phyloP scores from a whole-genome alignment of 1,140 invertebrate genomes.

The Procambarus clarkii region DNA sequence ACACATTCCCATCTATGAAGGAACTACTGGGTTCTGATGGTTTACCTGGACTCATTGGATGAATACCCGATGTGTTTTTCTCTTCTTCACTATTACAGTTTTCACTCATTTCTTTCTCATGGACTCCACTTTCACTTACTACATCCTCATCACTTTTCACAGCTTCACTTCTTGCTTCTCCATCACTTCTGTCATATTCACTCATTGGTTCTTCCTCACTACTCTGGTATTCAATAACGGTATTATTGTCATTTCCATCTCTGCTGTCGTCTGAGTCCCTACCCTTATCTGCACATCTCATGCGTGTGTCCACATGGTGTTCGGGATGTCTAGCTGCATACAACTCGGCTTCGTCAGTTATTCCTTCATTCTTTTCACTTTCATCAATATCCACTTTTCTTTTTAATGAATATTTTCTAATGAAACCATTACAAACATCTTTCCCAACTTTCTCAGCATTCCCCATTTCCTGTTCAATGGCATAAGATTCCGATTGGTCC shows the following conservation, averaged over 20 bases:
- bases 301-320: not conserved
- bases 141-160: not conserved
- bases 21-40: not conserved
- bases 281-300: not conserved
- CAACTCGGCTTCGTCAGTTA: not conserved
- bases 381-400: slow-evolving; percentile 1
- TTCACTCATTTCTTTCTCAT: not conserved
- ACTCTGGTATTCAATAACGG: not conserved
- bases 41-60: not conserved
- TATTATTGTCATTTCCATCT: not conserved
- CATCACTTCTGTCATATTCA: slow-evolving; percentile 10
- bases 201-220: slow-evolving; percentile 13
- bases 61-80: not conserved
- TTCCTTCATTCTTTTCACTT: not conserved
- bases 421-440: not conserved
- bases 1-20: not conserved
- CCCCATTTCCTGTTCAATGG: not conserved
- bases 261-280: not conserved
- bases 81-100: slow-evolving; percentile 10
- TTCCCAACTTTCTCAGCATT: slow-evolving; percentile 7
- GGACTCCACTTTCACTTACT: not conserved
- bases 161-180: not conserved
- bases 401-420: not conserved
- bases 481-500: not conserved
- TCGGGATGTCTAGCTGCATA: not conserved